Percentiles rank a stretch among this genome's conserved stretches.
These are phyloP conservation scores for Vespertilio murinus DNA, from an alignment of 2,797 vertebrate genomes.

Conservation along the genomic window DNA sequence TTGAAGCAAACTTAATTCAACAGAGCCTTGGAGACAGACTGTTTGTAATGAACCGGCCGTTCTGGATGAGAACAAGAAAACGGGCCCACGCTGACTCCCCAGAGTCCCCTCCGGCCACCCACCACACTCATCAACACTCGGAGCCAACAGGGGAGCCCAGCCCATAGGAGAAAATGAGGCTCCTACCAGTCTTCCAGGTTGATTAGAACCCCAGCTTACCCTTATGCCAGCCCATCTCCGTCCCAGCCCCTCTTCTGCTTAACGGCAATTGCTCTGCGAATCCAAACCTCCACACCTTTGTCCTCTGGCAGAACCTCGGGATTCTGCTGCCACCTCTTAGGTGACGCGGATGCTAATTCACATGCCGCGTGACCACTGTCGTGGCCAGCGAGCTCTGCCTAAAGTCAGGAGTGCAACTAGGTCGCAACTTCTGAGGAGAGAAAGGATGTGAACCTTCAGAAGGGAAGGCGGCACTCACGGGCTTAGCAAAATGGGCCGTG, in stretches of 20 bases:
- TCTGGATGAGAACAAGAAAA: neutral
- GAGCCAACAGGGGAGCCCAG: neutral
- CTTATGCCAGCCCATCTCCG: neutral
- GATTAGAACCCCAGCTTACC: neutral
- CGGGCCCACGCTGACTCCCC: neutral
- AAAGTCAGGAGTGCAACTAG: neutral
- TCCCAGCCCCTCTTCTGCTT: neutral
- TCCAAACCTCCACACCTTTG: neutral
- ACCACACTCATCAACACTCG: neutral
- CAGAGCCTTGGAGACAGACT: neutral
- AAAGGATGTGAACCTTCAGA: neutral
- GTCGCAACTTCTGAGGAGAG: neutral
- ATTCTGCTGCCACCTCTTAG: neutral
- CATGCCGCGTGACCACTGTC: neutral
- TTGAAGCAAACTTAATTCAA: neutral
- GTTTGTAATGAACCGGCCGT: neutral
- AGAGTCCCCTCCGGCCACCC: neutral
- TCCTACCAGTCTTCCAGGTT: neutral
- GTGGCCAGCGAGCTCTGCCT: neutral
- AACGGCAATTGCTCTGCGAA: neutral
- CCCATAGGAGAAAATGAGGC: neutral
- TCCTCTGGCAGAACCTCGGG: neutral
- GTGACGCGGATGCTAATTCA: neutral
- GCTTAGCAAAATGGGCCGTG: neutral
- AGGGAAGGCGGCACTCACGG: neutral